Evolutionary conservation across 2,888 invertebrate species (phyloP).

Genomic region (Eupelmus urozonus): DNA sequence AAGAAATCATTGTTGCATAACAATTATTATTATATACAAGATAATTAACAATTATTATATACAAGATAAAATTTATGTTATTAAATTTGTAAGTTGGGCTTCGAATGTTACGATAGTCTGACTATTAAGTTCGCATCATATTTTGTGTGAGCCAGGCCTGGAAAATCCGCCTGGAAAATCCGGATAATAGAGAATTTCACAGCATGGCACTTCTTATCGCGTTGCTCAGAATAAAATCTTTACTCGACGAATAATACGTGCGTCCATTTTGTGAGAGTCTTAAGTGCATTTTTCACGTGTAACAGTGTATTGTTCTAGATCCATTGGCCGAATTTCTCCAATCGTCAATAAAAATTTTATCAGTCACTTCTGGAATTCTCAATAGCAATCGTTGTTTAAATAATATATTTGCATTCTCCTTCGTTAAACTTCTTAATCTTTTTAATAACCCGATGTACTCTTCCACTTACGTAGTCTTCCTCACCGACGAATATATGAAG

Average conservation of each 20-base stretch:
- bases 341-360: not conserved
- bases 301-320: slow-evolving; percentile 1
- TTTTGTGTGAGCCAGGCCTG: slow-evolving; percentile 60
- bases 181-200: slow-evolving; percentile 68
- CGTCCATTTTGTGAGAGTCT: slow-evolving; percentile 76
- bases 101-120: slow-evolving; percentile 27
- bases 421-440: too few relatives aligned
- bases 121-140: slow-evolving; percentile 31
- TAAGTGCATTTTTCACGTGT: slow-evolving; percentile 61
- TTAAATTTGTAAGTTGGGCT: too few relatives aligned
- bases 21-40: not conserved
- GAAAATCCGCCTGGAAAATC: slow-evolving; percentile 54
- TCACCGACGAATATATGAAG: slow-evolving; percentile 70
- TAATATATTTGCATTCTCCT: not conserved
- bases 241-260: slow-evolving; percentile 62
- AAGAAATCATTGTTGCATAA: not conserved
- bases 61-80: not conserved
- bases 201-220: slow-evolving; percentile 73
- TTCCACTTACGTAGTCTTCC: slow-evolving; percentile 6
- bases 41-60: not conserved
- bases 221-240: slow-evolving; percentile 57
- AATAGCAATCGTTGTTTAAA: not conserved
- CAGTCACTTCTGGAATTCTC: not conserved
- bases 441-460: not conserved
- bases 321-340: not conserved